A percentile compares a stretch with the other conserved stretches of the same genome.
These are phyloP conservation scores for Piscicola geometra DNA, from an alignment of 2,888 invertebrate species.

Conservation along the genomic window DNA sequence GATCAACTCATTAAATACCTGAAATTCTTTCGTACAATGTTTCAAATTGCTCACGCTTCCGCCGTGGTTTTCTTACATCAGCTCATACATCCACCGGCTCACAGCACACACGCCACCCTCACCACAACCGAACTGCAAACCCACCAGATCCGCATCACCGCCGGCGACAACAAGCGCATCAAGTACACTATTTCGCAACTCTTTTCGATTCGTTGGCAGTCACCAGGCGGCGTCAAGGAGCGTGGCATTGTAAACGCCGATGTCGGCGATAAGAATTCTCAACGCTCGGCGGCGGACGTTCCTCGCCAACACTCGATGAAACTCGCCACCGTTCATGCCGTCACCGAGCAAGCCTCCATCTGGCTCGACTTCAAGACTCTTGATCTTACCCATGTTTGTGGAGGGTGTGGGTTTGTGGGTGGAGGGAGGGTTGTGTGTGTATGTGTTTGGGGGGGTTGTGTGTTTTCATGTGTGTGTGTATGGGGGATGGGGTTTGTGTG, in stretches of 20 bases:
- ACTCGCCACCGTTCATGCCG: background rate
- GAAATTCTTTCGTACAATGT: no score
- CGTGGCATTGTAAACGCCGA: background rate
- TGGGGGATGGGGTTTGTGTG: background rate
- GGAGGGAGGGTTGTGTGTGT: background rate
- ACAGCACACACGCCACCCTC: no score
- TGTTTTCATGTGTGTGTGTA: background rate
- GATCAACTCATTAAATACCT: no score
- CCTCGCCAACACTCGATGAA: background rate
- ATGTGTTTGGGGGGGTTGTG: background rate
- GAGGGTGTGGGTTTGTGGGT: background rate
- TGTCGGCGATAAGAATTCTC: background rate
- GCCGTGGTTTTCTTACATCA: no score
- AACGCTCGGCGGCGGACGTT: background rate
- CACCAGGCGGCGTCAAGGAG: background rate
- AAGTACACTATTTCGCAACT: background rate
- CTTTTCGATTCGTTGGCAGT: background rate
- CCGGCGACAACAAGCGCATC: background rate
- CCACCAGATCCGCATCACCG: no score
- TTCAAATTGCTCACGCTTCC: no score
- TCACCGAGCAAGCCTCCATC: background rate
- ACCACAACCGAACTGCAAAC: no score
- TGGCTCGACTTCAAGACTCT: constrained; percentile 18
- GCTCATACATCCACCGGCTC: no score
- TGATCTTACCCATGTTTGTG: background rate